Conservation (phyloP, 2,797 vertebrate genomes). For the Cephalopachus bancanus region DNA sequence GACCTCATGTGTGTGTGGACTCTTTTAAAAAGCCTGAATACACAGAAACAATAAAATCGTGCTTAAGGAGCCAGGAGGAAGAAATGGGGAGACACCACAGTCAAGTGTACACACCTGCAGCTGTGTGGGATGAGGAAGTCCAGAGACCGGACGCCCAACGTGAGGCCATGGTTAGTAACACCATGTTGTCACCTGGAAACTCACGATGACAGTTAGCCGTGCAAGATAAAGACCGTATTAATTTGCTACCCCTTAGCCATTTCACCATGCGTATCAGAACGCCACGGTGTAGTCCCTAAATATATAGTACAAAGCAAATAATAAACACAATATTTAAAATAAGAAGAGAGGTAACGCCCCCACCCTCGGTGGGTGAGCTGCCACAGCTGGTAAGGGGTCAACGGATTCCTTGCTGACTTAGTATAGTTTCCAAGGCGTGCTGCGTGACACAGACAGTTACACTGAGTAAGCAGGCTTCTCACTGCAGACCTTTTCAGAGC, state of each 20-base stretch:
- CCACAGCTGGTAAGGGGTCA: neutral
- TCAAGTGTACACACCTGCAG: neutral
- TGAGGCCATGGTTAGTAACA: neutral
- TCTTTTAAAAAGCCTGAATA: neutral
- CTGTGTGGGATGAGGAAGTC: neutral
- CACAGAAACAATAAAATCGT: neutral
- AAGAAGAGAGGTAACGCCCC: neutral
- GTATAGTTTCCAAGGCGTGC: neutral
- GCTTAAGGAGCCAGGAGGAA: neutral
- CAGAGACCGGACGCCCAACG: neutral
- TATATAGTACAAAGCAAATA: neutral
- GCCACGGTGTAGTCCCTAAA: neutral
- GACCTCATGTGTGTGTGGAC: neutral
- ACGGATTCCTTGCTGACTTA: neutral
- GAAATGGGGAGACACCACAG: neutral
- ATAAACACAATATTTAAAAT: neutral
- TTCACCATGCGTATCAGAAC: neutral
- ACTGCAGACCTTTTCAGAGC: neutral
- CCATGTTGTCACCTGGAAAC: too few relatives aligned
- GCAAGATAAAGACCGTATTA: neutral
- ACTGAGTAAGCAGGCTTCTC: neutral
- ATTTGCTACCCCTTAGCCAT: neutral
- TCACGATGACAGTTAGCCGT: neutral
- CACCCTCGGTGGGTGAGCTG: neutral
- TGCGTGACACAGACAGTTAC: neutral